Conservation (phyloP, 2,113 vertebrate species). For the Cichladusa arquata region DNA sequence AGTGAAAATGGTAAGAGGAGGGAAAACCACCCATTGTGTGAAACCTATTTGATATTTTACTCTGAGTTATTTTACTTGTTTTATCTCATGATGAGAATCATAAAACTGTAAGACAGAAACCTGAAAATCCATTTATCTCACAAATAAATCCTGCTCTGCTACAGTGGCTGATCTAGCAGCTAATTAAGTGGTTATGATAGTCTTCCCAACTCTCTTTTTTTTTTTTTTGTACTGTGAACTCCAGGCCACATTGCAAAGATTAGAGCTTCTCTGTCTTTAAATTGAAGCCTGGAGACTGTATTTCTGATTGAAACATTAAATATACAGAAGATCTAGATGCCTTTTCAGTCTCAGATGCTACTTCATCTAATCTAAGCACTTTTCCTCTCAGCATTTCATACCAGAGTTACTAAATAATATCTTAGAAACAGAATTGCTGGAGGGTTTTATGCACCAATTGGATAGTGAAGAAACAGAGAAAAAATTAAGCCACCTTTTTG, state of each 20-base stretch:
- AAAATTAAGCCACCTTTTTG: neutral
- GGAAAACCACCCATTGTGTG: neutral
- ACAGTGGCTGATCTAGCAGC: conserved; percentile 41
- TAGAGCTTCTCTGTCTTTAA: neutral
- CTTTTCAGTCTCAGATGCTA: neutral
- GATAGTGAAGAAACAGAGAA: neutral
- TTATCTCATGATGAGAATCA: conserved; percentile 44
- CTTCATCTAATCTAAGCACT: neutral
- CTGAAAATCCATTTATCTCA: conserved; percentile 48
- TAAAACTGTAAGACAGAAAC: conserved; percentile 37
- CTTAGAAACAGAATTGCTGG: neutral
- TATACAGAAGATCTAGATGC: neutral
- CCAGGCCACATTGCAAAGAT: neutral
- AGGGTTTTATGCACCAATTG: neutral
- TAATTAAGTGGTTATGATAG: conserved; percentile 60
- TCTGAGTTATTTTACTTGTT: conserved; percentile 45
- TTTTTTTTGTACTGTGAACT: neutral
- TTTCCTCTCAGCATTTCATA: neutral
- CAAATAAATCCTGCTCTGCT: conserved; percentile 38
- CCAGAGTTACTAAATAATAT: neutral
- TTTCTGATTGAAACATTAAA: conserved; percentile 28
- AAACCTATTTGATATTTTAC: conserved; percentile 29
- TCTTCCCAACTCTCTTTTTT: neutral
- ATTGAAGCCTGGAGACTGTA: neutral
- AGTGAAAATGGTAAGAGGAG: neutral